Base-by-base conservation (phyloP, 2,888 invertebrate genomes). In the Caenorhabditis sulstoni region DNA sequence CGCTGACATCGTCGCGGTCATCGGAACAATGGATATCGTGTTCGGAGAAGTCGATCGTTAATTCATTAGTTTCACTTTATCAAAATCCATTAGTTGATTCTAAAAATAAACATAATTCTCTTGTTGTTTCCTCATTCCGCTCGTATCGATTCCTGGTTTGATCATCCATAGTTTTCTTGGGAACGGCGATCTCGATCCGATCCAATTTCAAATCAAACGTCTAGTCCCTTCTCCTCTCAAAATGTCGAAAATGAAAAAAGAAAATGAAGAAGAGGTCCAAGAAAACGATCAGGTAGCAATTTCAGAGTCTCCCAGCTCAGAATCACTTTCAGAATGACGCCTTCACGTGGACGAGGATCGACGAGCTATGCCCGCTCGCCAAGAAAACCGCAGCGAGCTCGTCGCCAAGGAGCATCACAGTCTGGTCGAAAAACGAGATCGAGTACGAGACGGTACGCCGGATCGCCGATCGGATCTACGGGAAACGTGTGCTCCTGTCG, bases 1-100 rank as follows among this genome's bases (percentile, higher is more conserved):
- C 86, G 97, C 98, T 0, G 99, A 99, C 91, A 94, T 98, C 79
- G 98, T 98, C 0, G 97, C 98, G 58, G 96, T 98, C 82, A 97
- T 99, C 88, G 98, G 97, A 90, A 91, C 92, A 7, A 86, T 92
- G 86, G 92, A 92, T 87, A 88, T 92, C 83, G 92, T 92, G 81
- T 92, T 92, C 88, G 92, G 92, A 62, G 92, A 92, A 86, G 91
- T 92, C 35, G 92, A 92, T 86, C 88, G 92, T 81, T 90, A 83
- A 58, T 41, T 41, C 11, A 23, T 52, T 35, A 9, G 11, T 23
- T 23, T 47, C 37, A 18, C 37, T n/a, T n/a, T n/a, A n/a, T n/a
- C n/a, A n/a, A n/a, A n/a, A n/a, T n/a, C n/a, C n/a, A n/a, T n/a
- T n/a, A n/a, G n/a, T n/a, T n/a, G n/a, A n/a, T n/a, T 29, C 7